Evolutionary conservation across 2,888 invertebrate species (phyloP), one percentile per base, ranked within the genome.

Genomic region (Melipona beecheii): DNA sequence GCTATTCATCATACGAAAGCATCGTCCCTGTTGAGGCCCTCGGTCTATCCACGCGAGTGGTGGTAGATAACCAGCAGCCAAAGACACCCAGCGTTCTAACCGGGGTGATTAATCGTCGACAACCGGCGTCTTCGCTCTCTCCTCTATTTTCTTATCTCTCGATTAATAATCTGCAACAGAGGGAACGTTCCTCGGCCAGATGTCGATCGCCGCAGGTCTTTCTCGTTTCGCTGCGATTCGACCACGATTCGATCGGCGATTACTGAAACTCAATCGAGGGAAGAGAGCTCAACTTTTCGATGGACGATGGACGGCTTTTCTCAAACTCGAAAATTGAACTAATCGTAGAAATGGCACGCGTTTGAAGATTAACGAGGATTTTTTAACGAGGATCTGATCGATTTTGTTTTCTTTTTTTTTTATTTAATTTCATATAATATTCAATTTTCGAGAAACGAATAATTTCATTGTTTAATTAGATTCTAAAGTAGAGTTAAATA

Each of bases 61-160:
- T 24, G 58, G 19, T 19, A 60, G 58, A 60, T 43, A 72, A 60
- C 52, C 73, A 11, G 24, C 58, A 19, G 17, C 74, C 31, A 50
- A 68, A 75, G 58, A 50, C 58, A 58, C 54, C 21, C 43, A 31
- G 17, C 2, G 27, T 5, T 60, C 36, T 5, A 69, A 24, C 50
- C 9, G 3, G 19, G 6, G n/a, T 70, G 76, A 76, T 76, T 76
- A 70, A 76, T 76, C 60, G 60, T 27, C 27, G 21, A 68, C 49
- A 27, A 58, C 15, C 56, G 43, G 9, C 50, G 68, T 75, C 49
- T 36, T 21, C 19, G n/a, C 5, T 50, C 31, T 75, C 56, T 75
- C 68, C 31, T 75, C 68, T 75, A 68, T 75, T 75, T 75, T 69
- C 66, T 68, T 75, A 75, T 75, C 68, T 11, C 36, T 17, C 43